Conservation (phyloP, 1,140 invertebrate genomes). For the Mylabris phalerata region DNA sequence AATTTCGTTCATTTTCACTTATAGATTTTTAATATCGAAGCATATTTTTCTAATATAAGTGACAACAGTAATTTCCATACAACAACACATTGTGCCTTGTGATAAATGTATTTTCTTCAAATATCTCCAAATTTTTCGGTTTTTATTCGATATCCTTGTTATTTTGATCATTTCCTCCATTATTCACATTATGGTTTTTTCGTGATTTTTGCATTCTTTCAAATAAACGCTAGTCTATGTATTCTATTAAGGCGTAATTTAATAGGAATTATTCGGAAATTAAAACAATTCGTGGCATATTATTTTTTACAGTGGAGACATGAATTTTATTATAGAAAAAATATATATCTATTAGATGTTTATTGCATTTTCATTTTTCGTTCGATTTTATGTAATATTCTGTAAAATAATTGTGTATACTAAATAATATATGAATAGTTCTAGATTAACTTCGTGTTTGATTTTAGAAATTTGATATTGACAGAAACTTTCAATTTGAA, state of each 20-base stretch:
- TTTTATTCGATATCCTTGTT: background rate
- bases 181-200: background rate
- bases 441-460: too few species aligned
- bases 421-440: background rate
- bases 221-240: conserved; percentile 3
- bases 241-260: background rate
- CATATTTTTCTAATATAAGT: conserved; percentile 15
- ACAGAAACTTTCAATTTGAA: too few species aligned
- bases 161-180: background rate
- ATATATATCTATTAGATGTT: conserved; percentile 2
- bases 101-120: conserved; percentile 27
- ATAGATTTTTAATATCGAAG: conserved; percentile 12
- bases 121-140: background rate
- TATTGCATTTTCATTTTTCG: conserved; percentile 4
- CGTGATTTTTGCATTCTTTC: too few species aligned
- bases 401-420: conserved; percentile 16
- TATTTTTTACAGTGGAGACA: conserved; percentile 3
- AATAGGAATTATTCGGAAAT: too few species aligned
- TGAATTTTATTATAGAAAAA: conserved; percentile 2
- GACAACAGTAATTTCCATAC: conserved; percentile 12
- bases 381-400: conserved; percentile 11
- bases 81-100: conserved; percentile 23
- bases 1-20: conserved; percentile 13
- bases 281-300: background rate
- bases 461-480: too few species aligned